Conservation (phyloP, 2,797 vertebrate genomes). For the Phataginus tetradactyla region DNA sequence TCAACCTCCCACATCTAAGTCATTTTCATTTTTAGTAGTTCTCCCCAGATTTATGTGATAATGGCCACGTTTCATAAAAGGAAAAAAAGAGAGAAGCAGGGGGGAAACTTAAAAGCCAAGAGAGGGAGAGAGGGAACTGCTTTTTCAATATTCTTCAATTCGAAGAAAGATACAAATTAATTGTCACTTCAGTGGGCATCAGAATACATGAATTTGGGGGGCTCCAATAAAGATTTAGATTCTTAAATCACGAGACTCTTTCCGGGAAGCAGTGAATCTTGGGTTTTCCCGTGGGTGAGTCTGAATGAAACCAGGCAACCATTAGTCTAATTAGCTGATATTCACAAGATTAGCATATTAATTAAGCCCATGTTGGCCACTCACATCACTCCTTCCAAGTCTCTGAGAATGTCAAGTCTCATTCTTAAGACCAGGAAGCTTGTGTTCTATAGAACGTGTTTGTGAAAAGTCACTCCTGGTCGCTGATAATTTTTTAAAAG, state of each 20-base stretch:
- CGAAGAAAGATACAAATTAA: conserved; percentile 6
- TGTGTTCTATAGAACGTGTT: neutral
- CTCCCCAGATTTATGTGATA: conserved; percentile 62
- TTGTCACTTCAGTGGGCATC: neutral
- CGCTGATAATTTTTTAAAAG: neutral
- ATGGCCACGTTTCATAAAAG: conserved; percentile 41
- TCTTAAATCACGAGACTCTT: neutral
- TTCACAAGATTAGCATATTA: neutral
- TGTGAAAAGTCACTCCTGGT: neutral
- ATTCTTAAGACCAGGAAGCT: neutral
- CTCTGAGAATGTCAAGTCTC: neutral
- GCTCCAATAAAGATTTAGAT: neutral
- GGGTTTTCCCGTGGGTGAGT: neutral
- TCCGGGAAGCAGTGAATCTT: neutral
- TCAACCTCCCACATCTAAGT: conserved; percentile 39
- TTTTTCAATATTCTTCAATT: conserved; percentile 21
- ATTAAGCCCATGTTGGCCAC: neutral
- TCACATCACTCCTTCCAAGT: neutral
- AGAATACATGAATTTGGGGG: neutral
- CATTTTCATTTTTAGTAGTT: conserved; percentile 75
- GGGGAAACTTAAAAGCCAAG: neutral
- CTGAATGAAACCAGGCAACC: neutral
- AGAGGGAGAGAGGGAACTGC: neutral
- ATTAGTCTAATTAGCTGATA: neutral
- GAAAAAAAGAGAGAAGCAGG: neutral